Conservation (phyloP, 2,113 vertebrate species). For the Lepus europaeus region DNA sequence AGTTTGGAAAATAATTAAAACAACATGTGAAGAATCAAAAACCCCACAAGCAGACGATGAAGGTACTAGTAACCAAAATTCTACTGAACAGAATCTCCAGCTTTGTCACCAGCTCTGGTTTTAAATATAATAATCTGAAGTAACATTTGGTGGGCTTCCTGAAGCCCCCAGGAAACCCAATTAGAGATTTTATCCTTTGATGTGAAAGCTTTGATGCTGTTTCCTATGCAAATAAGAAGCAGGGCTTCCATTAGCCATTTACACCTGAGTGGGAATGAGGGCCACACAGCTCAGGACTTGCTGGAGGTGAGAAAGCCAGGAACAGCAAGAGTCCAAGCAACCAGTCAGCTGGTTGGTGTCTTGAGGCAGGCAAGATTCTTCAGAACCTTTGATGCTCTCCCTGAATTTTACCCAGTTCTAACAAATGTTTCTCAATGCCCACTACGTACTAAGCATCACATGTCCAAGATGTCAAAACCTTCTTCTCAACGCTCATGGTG, state of each 20-base stretch:
- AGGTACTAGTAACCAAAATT: not conserved
- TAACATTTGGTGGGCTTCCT: not conserved
- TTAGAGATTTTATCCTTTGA: not conserved
- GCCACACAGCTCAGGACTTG: not conserved
- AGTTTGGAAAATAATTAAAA: slow-evolving; percentile 23
- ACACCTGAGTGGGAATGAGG: not conserved
- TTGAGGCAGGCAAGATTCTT: not conserved
- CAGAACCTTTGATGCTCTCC: not conserved
- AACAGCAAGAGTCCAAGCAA: not conserved
- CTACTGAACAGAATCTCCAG: not conserved
- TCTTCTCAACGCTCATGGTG: not conserved
- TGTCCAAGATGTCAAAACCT: not conserved
- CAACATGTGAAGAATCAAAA: not conserved
- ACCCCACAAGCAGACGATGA: not conserved
- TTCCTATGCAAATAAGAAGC: slow-evolving; percentile 29
- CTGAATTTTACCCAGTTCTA: not conserved
- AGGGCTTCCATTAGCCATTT: not conserved
- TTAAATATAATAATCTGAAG: not conserved
- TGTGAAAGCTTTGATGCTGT: not conserved
- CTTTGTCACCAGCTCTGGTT: not conserved
- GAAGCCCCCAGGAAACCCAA: not conserved
- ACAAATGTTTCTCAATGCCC: not conserved
- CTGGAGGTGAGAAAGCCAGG: not conserved
- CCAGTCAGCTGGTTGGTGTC: not conserved
- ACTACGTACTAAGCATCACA: not conserved